Base-by-base conservation (phyloP, 2,888 invertebrate species). In the Ormyrus labotus region DNA sequence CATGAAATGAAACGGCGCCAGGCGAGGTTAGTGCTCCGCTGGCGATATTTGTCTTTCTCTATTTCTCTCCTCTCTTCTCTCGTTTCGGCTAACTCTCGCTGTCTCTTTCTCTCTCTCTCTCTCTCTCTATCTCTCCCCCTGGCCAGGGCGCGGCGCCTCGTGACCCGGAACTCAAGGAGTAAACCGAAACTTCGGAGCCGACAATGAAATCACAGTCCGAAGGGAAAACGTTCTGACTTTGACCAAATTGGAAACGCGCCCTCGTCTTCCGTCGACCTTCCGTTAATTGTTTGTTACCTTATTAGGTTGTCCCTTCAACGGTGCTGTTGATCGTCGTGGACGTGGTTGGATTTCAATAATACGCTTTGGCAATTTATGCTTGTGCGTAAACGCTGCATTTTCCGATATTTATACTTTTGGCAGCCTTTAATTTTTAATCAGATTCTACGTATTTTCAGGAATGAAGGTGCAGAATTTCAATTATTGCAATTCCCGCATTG, bases 1-100 rank as follows among this genome's bases (percentile, higher is more conserved):
- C 82, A 79, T 81, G 83, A 85, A 84, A 84, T 83, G 76, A 82
- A 83, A 82, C 73, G 69, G 51, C 70, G 77, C 64, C 67, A 53
- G 73, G 34, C 68, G 45, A 58, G 60, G 69, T 77, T 69, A 69
- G 10, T 63, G 71, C 45, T 51, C 71, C 7, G 51, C 60, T 48
- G 6, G 5, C 6, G 19, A 55, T 69, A 8, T 63, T 63, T 63
- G 19, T 69, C 34, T 58, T 60, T 13, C 34, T 60, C 51, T 63
- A n/a, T 58, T 60, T 13, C 34, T 60, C 51, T 51, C 67, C 48
- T 61, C 53, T 10, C 19, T 50, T 45, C 19, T 13, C 48, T 63
- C 48, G 9, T 34, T 67, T 67, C 34, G 34, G 34, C 51, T 34
- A 34, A 34, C 34, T 34, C 34, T 34, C 4, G 34, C 67, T 55